Evolutionary conservation across 2,797 vertebrate genomes (phyloP), one percentile per base, ranked within the genome.

Genomic region (Nasua narica): DNA sequence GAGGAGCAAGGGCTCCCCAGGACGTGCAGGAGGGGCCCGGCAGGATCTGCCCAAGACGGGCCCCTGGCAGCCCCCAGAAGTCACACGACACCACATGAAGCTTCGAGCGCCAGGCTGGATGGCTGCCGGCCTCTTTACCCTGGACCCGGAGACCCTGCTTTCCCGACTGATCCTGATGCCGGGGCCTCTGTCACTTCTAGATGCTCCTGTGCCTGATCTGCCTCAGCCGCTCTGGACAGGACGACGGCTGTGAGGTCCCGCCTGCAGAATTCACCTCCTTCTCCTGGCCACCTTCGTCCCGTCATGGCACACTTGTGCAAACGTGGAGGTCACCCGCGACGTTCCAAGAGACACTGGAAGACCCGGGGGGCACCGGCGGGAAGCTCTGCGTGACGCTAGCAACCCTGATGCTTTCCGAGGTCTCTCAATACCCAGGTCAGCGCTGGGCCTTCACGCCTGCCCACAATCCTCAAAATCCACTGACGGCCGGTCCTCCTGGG

Each of bases 261-360:
- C 15, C 35, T 11, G 29, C 54, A 56, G 46, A 21, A 40, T 5
- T 12, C 60, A 9, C 2, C 2, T 6, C 7, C 13, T 35, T 62
- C 79, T 54, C 65, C 7, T 12, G 74, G 40, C 27, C 0, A 2
- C 74, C 35, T 32, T 25, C 5, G 2, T 32, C 9, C 8, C 1
- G 0, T 1, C 32, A 40, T 0, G 2, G 77, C 58, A 32, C 23
- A 9, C 1, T 1, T 1, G 3, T 32, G 62, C 11, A 18, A 37
- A 56, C 2, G 50, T 0, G 0, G 23, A 83, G 32, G 60, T 9
- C 13, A 7, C 37, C 35, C 0, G 3, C 0, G 6, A 0, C 2
- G 19, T 37, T 48, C 52, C 46, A 13, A 19, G 6, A 43, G 67
- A 76, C 16, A 15, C 11, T 2, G 1, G 19, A 16, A 4, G 4